Conservation (phyloP, 2,797 vertebrate species). For the Siniperca obscura region DNA sequence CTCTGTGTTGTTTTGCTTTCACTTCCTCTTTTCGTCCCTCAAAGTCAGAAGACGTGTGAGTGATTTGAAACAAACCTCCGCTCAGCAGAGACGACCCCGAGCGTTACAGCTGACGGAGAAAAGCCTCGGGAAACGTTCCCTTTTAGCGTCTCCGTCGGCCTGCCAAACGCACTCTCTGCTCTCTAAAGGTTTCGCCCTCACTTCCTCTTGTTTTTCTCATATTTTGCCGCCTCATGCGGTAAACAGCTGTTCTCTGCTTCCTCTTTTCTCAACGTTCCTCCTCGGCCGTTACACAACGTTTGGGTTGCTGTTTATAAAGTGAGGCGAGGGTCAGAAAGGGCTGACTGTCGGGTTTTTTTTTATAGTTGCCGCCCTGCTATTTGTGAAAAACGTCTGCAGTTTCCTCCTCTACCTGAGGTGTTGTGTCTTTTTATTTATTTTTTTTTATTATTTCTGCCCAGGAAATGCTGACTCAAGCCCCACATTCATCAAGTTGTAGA, state of each 20-base stretch:
- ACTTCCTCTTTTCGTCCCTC: background rate
- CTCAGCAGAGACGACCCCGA: slow-evolving; percentile 16
- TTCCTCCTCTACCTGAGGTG: background rate
- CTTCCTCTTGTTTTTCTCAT: slow-evolving; percentile 18
- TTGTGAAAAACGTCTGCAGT: background rate
- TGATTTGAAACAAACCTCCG: background rate
- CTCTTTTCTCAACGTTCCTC: background rate
- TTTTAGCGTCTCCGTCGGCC: slow-evolving; percentile 3
- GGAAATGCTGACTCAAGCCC: background rate
- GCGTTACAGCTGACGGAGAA: slow-evolving; percentile 15
- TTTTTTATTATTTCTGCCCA: background rate
- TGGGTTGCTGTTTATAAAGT: background rate
- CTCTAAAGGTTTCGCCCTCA: background rate
- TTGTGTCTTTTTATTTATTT: fast-evolving
- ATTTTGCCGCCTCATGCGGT: background rate
- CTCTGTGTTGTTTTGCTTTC: background rate
- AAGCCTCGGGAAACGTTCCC: slow-evolving; percentile 41
- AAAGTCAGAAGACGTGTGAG: background rate
- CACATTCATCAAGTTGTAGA: background rate
- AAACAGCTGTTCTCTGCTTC: slow-evolving; percentile 17
- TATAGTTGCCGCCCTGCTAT: background rate
- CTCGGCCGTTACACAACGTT: background rate
- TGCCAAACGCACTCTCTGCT: slow-evolving; percentile 8
- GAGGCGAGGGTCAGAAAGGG: background rate
- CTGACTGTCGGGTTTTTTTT: background rate